These are phyloP conservation scores for Athene cunicularia DNA, from an alignment of 2,113 vertebrate genomes.

Conservation along the genomic window DNA sequence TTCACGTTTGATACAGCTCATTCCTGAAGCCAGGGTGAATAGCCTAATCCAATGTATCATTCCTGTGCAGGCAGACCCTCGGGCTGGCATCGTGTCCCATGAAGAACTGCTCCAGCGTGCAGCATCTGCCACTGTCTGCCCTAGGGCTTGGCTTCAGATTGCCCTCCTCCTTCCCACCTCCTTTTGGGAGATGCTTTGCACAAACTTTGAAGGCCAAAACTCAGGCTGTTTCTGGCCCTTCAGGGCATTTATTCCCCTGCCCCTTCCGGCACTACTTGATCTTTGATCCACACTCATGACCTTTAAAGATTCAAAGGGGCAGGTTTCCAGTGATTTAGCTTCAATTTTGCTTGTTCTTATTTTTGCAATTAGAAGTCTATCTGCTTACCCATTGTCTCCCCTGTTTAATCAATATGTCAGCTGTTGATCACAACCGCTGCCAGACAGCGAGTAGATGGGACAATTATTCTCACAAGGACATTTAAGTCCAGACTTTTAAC, in stretches of 20 bases:
- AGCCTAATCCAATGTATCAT: constrained; percentile 65
- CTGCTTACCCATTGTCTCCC: background rate
- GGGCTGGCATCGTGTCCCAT: constrained; percentile 1
- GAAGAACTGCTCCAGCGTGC: constrained; percentile 46
- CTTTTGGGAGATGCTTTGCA: constrained; percentile 6
- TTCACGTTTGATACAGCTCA: constrained; percentile 33
- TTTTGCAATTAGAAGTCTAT: constrained; percentile 31
- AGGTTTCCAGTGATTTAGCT: constrained; percentile 8
- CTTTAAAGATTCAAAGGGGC: background rate
- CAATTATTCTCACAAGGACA: constrained; percentile 60
- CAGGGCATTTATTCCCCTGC: background rate
- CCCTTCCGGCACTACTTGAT: background rate
- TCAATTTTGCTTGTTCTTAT: background rate
- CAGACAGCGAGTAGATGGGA: constrained; percentile 39
- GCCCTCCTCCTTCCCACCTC: constrained; percentile 4
- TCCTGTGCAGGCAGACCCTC: constrained; percentile 60
- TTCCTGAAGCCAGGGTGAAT: constrained; percentile 50
- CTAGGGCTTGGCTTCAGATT: constrained; percentile 51
- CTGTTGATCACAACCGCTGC: constrained; percentile 42
- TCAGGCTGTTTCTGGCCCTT: background rate
- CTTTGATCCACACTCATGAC: background rate
- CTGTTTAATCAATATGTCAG: constrained; percentile 52
- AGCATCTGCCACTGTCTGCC: constrained; percentile 51
- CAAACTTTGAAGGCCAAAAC: constrained; percentile 12
- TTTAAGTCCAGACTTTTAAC: constrained; percentile 59